A percentile compares a stretch with the other conserved stretches of the same genome.
Evolutionary conservation across 2,888 invertebrate genomes (phyloP).

Genomic region (Catotricha subobsoleta): DNA sequence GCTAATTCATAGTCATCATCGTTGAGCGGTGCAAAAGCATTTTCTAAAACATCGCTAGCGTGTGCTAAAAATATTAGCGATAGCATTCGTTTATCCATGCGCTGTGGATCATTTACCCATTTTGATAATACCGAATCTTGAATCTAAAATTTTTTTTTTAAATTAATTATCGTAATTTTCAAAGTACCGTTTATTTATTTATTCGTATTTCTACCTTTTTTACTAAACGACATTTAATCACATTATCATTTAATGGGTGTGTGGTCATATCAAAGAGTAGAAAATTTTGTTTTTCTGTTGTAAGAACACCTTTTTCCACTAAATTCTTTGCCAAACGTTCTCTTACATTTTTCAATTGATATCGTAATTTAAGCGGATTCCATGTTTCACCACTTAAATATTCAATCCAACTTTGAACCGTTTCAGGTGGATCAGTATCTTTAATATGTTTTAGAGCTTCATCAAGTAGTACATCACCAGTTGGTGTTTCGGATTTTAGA

Average conservation of each 20-base stretch:
- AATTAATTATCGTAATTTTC: not conserved
- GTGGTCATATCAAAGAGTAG: constrained; percentile 99
- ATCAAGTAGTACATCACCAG: constrained; percentile 91
- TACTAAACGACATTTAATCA: constrained; percentile 87
- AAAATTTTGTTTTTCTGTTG: constrained; percentile 99
- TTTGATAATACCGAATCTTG: constrained; percentile 92
- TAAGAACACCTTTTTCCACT: constrained; percentile 96
- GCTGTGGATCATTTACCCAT: constrained; percentile 93
- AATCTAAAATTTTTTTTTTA: constrained; percentile 39
- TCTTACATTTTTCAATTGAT: constrained; percentile 96
- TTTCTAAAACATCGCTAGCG: constrained; percentile 96
- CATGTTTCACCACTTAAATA: constrained; percentile 99
- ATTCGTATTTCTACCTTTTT: constrained; percentile 54
- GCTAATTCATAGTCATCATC: constrained; percentile 97
- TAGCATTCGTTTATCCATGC: constrained; percentile 89
- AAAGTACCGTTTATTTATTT: no score
- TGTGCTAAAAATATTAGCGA: constrained; percentile 91
- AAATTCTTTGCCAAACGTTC: constrained; percentile 98
- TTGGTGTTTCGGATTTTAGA: constrained; percentile 75
- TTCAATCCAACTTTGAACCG: constrained; percentile 98
- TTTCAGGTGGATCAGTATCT: constrained; percentile 93
- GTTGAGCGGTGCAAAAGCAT: constrained; percentile 93
- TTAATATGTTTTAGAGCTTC: constrained; percentile 94
- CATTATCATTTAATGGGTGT: constrained; percentile 91
- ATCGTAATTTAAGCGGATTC: constrained; percentile 96